Conservation (phyloP, 2,113 vertebrate genomes). For the Halichoeres trimaculatus region DNA sequence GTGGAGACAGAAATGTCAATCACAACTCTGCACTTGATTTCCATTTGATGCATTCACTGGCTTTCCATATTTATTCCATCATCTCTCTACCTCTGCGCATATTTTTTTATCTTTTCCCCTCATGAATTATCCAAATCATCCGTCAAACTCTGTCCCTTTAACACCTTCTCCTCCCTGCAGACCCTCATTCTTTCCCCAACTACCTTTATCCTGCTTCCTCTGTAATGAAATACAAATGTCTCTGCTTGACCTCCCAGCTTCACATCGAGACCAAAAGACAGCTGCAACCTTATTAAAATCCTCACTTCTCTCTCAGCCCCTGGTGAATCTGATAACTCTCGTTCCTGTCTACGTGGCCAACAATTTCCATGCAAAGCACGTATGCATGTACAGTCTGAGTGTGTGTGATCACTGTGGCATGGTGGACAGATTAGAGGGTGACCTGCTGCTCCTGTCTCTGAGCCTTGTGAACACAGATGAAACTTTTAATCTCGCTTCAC, state of each 20-base stretch:
- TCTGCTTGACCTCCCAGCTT: slow-evolving; percentile 68
- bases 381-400: not conserved
- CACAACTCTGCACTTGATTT: slow-evolving; percentile 56
- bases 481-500: slow-evolving; percentile 45
- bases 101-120: slow-evolving; percentile 28
- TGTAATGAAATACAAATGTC: slow-evolving; percentile 71
- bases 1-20: slow-evolving; percentile 33
- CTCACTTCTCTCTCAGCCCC: slow-evolving; percentile 37
- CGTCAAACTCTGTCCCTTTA: slow-evolving; percentile 1
- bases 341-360: slow-evolving; percentile 29
- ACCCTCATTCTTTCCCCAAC: slow-evolving; percentile 30
- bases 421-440: slow-evolving; percentile 46
- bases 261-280: slow-evolving; percentile 52
- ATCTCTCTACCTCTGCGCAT: not conserved
- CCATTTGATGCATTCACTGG: slow-evolving; percentile 45
- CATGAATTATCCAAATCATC: slow-evolving; percentile 13
- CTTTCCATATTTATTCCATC: not conserved
- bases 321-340: slow-evolving; percentile 54
- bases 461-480: slow-evolving; percentile 21
- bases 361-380: slow-evolving; percentile 53
- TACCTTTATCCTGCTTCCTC: slow-evolving; percentile 12
- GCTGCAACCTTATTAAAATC: slow-evolving; percentile 63
- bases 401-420: slow-evolving; percentile 26
- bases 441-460: slow-evolving; percentile 35
- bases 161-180: slow-evolving; percentile 30